These are phyloP conservation scores for Hylyphantes graminicola DNA, from an alignment of 1,140 invertebrate species.

Conservation along the genomic window DNA sequence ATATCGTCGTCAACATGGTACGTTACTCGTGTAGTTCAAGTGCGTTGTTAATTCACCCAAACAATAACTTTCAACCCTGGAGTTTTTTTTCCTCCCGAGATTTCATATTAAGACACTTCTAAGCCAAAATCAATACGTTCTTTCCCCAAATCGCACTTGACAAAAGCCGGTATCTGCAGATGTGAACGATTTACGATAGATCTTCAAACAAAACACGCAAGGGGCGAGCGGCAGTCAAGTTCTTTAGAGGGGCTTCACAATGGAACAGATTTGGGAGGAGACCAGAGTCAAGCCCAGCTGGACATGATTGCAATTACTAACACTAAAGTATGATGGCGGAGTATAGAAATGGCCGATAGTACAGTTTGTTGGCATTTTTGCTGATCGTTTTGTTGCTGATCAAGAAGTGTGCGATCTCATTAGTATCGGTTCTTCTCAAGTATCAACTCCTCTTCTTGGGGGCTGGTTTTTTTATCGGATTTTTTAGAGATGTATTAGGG, in stretches of 20 bases:
- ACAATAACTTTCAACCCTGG: no score
- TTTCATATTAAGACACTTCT: conserved; percentile 19
- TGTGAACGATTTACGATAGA: conserved; percentile 37
- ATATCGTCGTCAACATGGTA: no score
- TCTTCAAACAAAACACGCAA: conserved; percentile 43
- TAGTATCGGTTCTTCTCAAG: conserved; percentile 38
- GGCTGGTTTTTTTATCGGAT: no score
- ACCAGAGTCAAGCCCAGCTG: conserved; percentile 42
- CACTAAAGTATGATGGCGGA: conserved; percentile 21
- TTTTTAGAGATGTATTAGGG: no score
- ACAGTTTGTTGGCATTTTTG: conserved; percentile 39
- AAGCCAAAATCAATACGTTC: conserved; percentile 43
- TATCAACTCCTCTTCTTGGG: conserved; percentile 27
- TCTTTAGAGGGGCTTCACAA: conserved; percentile 42
- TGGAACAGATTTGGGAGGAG: conserved; percentile 48
- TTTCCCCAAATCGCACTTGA: conserved; percentile 32
- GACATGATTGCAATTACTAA: conserved; percentile 45
- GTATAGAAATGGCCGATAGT: conserved; percentile 19
- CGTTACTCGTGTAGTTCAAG: no score
- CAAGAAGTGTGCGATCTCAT: conserved; percentile 45
- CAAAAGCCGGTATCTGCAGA: conserved; percentile 37
- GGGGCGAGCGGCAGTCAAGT: conserved; percentile 16
- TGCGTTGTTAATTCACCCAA: no score
- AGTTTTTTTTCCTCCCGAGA: background rate
- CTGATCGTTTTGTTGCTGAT: conserved; percentile 43